Conservation (phyloP, 2,888 invertebrate species). For the Catocala sponsa region DNA sequence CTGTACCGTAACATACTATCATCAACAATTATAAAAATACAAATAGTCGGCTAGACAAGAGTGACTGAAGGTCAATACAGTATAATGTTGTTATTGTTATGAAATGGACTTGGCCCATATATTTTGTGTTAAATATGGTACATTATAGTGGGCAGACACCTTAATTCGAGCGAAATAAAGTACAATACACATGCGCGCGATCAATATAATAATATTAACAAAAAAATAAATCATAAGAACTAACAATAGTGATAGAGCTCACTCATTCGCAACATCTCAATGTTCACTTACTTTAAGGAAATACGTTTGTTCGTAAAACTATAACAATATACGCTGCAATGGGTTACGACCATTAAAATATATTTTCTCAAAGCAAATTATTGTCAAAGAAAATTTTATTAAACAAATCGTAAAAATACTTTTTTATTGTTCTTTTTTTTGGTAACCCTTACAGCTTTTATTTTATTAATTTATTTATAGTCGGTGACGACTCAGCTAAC, state of each 20-base stretch:
- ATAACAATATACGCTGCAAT: conserved; percentile 23
- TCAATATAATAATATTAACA: conserved; percentile 50
- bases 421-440: conserved; percentile 3
- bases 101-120: too few species aligned
- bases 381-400: neutral
- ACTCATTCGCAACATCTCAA: conserved; percentile 53
- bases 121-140: conserved; percentile 6
- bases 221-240: conserved; percentile 52
- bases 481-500: conserved; percentile 28
- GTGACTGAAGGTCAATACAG: too few species aligned
- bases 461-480: conserved; percentile 23
- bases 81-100: too few species aligned
- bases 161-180: conserved; percentile 62
- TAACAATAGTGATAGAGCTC: conserved; percentile 47
- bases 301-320: conserved; percentile 49
- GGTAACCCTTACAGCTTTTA: conserved; percentile 24
- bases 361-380: conserved; percentile 2
- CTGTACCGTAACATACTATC: too few species aligned
- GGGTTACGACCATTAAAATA: conserved; percentile 14
- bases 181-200: conserved; percentile 43
- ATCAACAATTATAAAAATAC: too few species aligned
- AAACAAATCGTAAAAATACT: neutral
- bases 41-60: too few species aligned
- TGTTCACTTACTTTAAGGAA: conserved; percentile 30
- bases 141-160: too few species aligned